Conservation (phyloP, 2,113 vertebrate genomes). For the Plectropomus leopardus region DNA sequence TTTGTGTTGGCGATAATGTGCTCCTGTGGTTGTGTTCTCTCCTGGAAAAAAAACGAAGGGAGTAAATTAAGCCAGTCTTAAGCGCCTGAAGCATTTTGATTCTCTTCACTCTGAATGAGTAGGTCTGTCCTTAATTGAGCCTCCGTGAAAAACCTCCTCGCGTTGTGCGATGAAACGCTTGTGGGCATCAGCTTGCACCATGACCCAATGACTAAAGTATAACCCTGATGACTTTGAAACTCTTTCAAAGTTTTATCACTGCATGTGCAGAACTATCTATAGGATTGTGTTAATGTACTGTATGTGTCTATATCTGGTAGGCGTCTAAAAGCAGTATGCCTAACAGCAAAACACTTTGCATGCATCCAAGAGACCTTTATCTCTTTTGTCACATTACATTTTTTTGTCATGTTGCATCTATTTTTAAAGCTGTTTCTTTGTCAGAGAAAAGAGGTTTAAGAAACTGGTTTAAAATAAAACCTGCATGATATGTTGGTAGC, state of each 20-base stretch:
- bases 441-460: neutral
- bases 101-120: slow-evolving; percentile 57
- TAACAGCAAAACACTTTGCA: slow-evolving; percentile 30
- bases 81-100: slow-evolving; percentile 60
- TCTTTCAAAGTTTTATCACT: slow-evolving; percentile 61
- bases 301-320: slow-evolving; percentile 41
- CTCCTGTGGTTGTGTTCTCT: slow-evolving; percentile 26
- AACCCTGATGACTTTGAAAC: slow-evolving; percentile 69
- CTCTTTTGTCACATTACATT: slow-evolving; percentile 26
- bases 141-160: slow-evolving; percentile 61
- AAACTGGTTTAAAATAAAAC: neutral
- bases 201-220: slow-evolving; percentile 54
- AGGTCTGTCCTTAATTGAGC: slow-evolving; percentile 66
- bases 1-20: slow-evolving; percentile 28
- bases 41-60: slow-evolving; percentile 39
- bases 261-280: slow-evolving; percentile 38
- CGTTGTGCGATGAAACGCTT: slow-evolving; percentile 43
- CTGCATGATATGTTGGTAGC: neutral
- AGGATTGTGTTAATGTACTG: slow-evolving; percentile 21
- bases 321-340: slow-evolving; percentile 27
- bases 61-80: slow-evolving; percentile 54
- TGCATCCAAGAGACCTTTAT: slow-evolving; percentile 20
- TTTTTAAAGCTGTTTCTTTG: slow-evolving; percentile 3
- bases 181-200: slow-evolving; percentile 61
- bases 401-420: slow-evolving; percentile 7